Evolutionary conservation across 1,140 invertebrate species (phyloP), one percentile per base, ranked within the genome.

Genomic region (Trichonephila clavipes): DNA sequence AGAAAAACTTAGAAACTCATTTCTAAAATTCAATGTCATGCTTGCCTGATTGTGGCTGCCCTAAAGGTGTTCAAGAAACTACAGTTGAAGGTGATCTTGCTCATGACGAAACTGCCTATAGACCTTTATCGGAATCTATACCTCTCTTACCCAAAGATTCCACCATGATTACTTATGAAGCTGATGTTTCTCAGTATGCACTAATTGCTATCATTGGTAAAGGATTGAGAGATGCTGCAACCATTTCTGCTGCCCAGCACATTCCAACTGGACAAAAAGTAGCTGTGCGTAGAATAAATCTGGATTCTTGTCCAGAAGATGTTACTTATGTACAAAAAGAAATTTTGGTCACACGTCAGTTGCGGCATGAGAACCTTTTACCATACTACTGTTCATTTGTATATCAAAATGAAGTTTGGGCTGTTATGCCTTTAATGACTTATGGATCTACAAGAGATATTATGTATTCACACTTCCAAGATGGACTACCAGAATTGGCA

Each of bases 281-380:
- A 83, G 97, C 97, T 44, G 96, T 98, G 24, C 98, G 98, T 95
- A 97, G 97, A 95, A 97, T 97, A 95, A 97, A 97, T 95, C 96
- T 98, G 95, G 98, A 98, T 94, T 97, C 97, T 95, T 96, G 95
- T 95, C 92, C 97, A 96, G 95, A 97, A 97, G 95, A 97, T 97
- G 94, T 97, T 34, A 96, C 96, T 95, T 96, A 97, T 92, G 96
- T 98, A 93, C 97, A 97, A 96, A 97, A 97, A 96, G 98, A 98
- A 95, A 97, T 98, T 66, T 95, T 97, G 86, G 97, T 97, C 18
- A 96, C 96, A 82, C 97, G 97, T 91, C 97, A 98, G 95, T 96
- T 98, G n/a, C 97, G 97, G 89, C 98, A 98, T 96, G 96, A 96
- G 51, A 98, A 98, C 95, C 97, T 98, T 88, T 96, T 98, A 59